Conservation (phyloP, 2,888 invertebrate species). For the Matsumyia berberina region DNA sequence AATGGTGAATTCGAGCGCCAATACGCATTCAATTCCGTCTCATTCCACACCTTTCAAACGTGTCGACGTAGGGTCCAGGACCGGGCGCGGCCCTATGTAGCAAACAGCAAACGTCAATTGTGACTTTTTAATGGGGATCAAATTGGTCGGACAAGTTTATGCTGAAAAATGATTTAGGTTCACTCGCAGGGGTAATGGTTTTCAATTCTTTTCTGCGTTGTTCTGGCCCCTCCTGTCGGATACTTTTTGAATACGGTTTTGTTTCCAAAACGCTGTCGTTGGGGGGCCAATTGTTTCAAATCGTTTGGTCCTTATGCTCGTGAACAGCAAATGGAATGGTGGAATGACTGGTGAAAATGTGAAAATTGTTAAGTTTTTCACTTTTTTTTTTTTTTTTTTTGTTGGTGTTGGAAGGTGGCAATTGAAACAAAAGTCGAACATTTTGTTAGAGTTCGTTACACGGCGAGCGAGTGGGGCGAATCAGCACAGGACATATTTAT, state of each 20-base stretch:
- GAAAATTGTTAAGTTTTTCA: conserved; percentile 59
- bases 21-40: conserved; percentile 46
- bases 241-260: conserved; percentile 41
- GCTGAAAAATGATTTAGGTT: conserved; percentile 74
- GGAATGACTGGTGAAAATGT: conserved; percentile 72
- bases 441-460: conserved; percentile 16
- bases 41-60: conserved; percentile 11
- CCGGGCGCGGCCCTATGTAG: too few relatives aligned
- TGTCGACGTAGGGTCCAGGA: not conserved
- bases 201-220: conserved; percentile 28
- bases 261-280: conserved; percentile 42
- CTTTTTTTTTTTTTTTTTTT: not conserved
- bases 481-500: conserved; percentile 18
- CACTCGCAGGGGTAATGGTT: conserved; percentile 65
- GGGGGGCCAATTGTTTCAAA: conserved; percentile 70
- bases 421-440: conserved; percentile 53
- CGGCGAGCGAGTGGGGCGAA: not conserved
- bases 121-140: conserved; percentile 73
- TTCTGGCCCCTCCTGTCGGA: conserved; percentile 23
- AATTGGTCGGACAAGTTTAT: conserved; percentile 73
- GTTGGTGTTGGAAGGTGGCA: not conserved
- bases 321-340: conserved; percentile 61
- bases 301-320: conserved; percentile 68
- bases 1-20: conserved; percentile 10
- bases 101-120: conserved; percentile 60